Evolutionary conservation across 2,797 vertebrate species (phyloP), one percentile per base, ranked within the genome.

Genomic region (Girardinus metallicus): DNA sequence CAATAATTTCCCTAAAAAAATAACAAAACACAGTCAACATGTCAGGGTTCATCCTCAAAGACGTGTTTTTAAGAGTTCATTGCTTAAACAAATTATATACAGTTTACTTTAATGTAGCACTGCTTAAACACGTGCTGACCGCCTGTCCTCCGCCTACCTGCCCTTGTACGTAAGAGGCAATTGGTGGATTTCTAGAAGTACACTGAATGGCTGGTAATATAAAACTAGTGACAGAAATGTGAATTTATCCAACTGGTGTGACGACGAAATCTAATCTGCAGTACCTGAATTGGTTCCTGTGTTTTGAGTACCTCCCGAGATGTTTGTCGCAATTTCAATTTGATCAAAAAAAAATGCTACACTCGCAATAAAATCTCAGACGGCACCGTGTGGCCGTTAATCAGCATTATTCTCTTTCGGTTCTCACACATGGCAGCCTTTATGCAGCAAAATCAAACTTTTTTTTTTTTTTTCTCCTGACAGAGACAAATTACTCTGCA

Each of bases 261-360:
- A 89, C 78, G 70, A 73, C 41, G 0, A 86, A 93, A 89, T 91
- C 89, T 91, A 89, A 92, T 94, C 85, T 90, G 77, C 80, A 70
- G 81, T 73, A 75, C 76, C 78, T 80, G 72, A 92, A 84, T 90
- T 80, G 84, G 80, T 86, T 76, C 64, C 68, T 77, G 77, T 80
- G 88, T 86, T 89, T 81, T 7, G 81, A 78, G 85, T 78, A 83
- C 76, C 79, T 80, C 88, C 74, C 80, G 80, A 86, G 86, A 80
- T 80, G 72, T 89, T 71, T 86, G 75, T 79, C 80, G 82, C 75
- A 80, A 86, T 91, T 92, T 89, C 41, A 89, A 87, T 89, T 86
- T 80, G 75, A 79, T 76, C 46, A 73, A 82, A 91, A 87, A 91
- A 87, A 36, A 13, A 43, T 43, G 44, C 49, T 9, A 29, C 39